Base-by-base conservation (phyloP, 1,140 invertebrate species). In the Heterodera carotae region DNA sequence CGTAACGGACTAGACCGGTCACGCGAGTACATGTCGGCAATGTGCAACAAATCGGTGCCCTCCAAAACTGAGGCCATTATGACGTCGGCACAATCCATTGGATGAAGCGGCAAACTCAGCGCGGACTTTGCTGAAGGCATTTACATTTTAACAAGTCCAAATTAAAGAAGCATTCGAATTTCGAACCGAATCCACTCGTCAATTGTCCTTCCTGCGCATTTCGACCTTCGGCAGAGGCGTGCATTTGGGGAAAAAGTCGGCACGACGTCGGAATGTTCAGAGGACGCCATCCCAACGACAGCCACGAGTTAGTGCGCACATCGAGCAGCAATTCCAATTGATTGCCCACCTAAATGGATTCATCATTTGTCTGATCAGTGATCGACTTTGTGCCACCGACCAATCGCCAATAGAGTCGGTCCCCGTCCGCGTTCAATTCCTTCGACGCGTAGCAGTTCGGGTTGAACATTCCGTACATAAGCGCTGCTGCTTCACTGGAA, bases 21-120 rank as follows among this genome's bases (percentile, higher is more conserved):
- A 6, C 82, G 68, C 25, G 83, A 84, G 60, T 83, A 83, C 84
- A 83, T 83, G 48, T 83, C 82, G 56, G 70, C 76, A 33, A 84
- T 82, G 68, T 83, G 82, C 5, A 84, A 27, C 18, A 80, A 80
- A 18, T 73, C 33, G 56, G 60, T 78, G n/a, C 76, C 80, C 59
- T 82, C 76, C 8, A 72, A 18, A n/a, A 83, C 73, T 15, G 82
- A 77, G 5, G 81, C 82, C 70, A 82, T 80, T 25, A 83, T 62
- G 3, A 83, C 78, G 72, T 83, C 82, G 18, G 69, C 43, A 60
- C 82, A 83, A 59, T 83, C 82, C 82, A 83, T 83, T 39, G 79
- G 67, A 70, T 85, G 83, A 5, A 83, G 43, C 4, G 82, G 80
- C 39, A 67, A 34, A 43, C 84, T 60, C 8, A 83, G 69, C 5